phyloP scores from a whole-genome alignment of 1,140 invertebrate species.

The Laupala kohalensis region DNA sequence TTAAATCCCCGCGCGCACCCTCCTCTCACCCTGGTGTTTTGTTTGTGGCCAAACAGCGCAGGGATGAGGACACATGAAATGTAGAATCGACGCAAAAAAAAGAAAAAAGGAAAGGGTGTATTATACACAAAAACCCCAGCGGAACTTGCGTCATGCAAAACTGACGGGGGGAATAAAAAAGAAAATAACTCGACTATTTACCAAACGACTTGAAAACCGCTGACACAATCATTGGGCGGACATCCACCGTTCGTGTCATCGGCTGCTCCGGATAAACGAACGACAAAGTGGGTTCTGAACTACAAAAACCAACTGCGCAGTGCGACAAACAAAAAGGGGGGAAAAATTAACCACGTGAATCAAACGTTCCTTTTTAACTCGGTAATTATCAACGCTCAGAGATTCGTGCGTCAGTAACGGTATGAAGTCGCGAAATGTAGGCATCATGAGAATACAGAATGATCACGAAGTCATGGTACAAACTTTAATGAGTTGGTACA shows the following conservation, averaged over 20 bases:
- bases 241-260: not conserved
- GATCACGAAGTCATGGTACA: too few relatives aligned
- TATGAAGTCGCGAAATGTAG: too few relatives aligned
- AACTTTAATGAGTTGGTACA: too few relatives aligned
- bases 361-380: too few relatives aligned
- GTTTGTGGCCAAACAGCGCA: not conserved
- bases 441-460: too few relatives aligned
- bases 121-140: not conserved
- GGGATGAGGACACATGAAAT: not conserved
- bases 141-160: too few relatives aligned
- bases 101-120: not conserved
- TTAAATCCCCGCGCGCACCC: not conserved
- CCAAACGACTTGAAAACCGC: not conserved
- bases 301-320: too few relatives aligned
- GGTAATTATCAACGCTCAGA: too few relatives aligned
- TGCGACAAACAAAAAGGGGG: too few relatives aligned
- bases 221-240: not conserved
- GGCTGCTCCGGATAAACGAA: not conserved
- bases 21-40: not conserved
- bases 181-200: not conserved
- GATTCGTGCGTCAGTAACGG: too few relatives aligned
- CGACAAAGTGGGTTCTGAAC: too few relatives aligned
- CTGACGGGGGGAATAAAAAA: not conserved
- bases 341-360: too few relatives aligned
- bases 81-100: not conserved